These are phyloP conservation scores for Parapristionchus giblindavisi DNA, from an alignment of 2,888 invertebrate species.

Conservation along the genomic window DNA sequence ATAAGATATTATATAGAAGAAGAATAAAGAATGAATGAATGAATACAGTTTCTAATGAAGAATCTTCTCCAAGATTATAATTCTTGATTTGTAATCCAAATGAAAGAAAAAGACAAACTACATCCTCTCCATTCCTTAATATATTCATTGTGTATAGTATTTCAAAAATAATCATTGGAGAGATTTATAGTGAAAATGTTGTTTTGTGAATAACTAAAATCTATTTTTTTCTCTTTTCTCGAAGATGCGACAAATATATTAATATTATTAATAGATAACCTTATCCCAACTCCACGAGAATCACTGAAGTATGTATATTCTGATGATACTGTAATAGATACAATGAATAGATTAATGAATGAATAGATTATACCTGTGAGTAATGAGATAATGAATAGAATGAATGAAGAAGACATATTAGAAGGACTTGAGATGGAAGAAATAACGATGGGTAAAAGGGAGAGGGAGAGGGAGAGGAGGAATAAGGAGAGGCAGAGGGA, in stretches of 20 bases:
- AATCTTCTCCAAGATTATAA: slow-evolving; percentile 19
- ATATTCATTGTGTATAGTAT: too few relatives aligned
- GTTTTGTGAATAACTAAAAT: too few relatives aligned
- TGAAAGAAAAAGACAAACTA: slow-evolving; percentile 29
- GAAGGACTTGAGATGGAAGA: neutral
- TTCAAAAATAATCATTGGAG: too few relatives aligned
- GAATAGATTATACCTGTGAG: neutral
- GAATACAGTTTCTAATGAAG: slow-evolving; percentile 6
- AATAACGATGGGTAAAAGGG: neutral
- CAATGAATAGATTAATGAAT: too few relatives aligned
- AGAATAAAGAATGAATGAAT: neutral
- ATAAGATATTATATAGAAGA: neutral
- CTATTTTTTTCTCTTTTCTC: too few relatives aligned
- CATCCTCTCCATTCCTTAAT: slow-evolving; percentile 16
- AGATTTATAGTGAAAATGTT: too few relatives aligned
- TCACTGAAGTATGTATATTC: slow-evolving; percentile 34
- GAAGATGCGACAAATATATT: neutral
- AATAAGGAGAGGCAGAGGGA: neutral
- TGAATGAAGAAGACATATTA: neutral
- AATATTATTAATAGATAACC: slow-evolving; percentile 1
- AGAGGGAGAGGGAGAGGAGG: neutral
- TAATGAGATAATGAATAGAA: neutral
- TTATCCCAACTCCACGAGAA: slow-evolving; percentile 20
- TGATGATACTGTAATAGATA: neutral
- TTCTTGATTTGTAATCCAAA: slow-evolving; percentile 22